Evolutionary conservation across 2,113 vertebrate genomes (phyloP).

Genomic region (Scortum barcoo): DNA sequence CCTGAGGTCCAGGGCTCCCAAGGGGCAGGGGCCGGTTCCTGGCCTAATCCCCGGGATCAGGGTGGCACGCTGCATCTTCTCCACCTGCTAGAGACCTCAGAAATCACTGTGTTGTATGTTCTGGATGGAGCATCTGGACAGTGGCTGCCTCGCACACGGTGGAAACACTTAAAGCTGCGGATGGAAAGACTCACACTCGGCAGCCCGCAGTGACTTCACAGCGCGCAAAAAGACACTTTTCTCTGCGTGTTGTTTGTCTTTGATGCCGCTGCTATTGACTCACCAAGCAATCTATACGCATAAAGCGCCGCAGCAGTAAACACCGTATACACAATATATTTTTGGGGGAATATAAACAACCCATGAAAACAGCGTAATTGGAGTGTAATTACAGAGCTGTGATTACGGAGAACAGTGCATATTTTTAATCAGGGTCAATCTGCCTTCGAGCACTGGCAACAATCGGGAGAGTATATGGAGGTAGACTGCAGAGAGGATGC

Average conservation of each 20-base stretch:
- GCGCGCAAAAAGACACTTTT: slow-evolving; percentile 35
- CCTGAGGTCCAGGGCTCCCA: slow-evolving; percentile 50
- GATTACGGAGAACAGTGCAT: slow-evolving; percentile 49
- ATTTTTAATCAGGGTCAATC: slow-evolving; percentile 59
- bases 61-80: slow-evolving; percentile 17
- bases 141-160: slow-evolving; percentile 52
- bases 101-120: slow-evolving; percentile 46
- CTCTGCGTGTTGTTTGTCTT: slow-evolving; percentile 42
- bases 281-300: slow-evolving; percentile 11
- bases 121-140: slow-evolving; percentile 52
- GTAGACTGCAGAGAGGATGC: slow-evolving; percentile 20
- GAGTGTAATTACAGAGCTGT: slow-evolving; percentile 52
- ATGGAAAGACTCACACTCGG: slow-evolving; percentile 55
- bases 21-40: slow-evolving; percentile 19
- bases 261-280: slow-evolving; percentile 40
- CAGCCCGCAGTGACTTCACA: slow-evolving; percentile 44
- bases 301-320: slow-evolving; percentile 44
- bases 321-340: slow-evolving; percentile 39
- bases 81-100: slow-evolving; percentile 33
- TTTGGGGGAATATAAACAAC: slow-evolving; percentile 44
- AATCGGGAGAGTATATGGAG: slow-evolving; percentile 23
- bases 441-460: slow-evolving; percentile 41
- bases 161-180: slow-evolving; percentile 62
- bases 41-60: background rate
- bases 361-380: slow-evolving; percentile 56